Evolutionary conservation across 2,888 invertebrate genomes (phyloP), one percentile per base, ranked within the genome.

Genomic region (Arge pagana): DNA sequence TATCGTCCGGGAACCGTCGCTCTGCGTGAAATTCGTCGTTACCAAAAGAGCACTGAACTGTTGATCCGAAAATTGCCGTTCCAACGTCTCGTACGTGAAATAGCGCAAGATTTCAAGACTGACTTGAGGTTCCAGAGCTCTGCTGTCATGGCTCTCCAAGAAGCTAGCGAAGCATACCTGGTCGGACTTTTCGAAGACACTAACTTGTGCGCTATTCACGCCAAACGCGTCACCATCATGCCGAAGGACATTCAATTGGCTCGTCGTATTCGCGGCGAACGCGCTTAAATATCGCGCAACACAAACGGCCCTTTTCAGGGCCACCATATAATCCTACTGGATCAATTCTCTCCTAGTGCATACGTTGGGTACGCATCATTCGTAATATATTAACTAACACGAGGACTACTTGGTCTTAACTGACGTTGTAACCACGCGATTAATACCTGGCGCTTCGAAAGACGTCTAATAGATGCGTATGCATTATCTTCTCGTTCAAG

Each of bases 141-240:
- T 0, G 86, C 87, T 3, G 85, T 87, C 3, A 83, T 84, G 78
- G 87, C 87, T 49, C 75, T 87, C 18, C 86, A 87, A 61, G 82
- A 82, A 59, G 82, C 82, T 0, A 79, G 83, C 63, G 78, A 86
- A 68, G 81, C 82, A 58, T 81, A 86, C 64, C 68, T 87, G 33
- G 86, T 87, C 6, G 86, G 87, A 4, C 76, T 86, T 11, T 88
- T 86, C 71, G 87, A 86, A 68, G 88, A 86, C 67, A 63, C 28
- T 3, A 51, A 90, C 70, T 76, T 90, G 63, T 89, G 88, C 71
- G 89, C 89, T 30, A 88, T 90, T 60, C 89, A 90, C 65, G 89
- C 85, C 60, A 85, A 85, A 74, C 78, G 85, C 56, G 85, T 85
- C 10, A 86, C 85, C 58, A 84, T 84, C 65, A 83, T 83, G 83